These are phyloP conservation scores for Himalopsyche anomala DNA, from an alignment of 2,888 invertebrate genomes.

Conservation along the genomic window DNA sequence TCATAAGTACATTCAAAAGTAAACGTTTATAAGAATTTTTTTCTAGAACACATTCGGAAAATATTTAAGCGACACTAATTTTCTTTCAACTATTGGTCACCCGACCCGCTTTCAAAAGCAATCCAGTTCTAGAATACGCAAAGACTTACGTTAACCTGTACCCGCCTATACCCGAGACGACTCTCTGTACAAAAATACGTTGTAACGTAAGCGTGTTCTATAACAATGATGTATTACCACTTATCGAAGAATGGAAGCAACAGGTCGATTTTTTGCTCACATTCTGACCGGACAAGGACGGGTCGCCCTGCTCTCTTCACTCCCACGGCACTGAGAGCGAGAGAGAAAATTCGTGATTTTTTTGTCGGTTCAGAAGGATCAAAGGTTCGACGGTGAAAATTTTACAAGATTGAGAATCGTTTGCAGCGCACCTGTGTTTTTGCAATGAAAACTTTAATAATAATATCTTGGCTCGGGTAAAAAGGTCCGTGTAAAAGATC, in stretches of 20 bases:
- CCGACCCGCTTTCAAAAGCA: conserved; percentile 31
- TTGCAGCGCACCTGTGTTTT: conserved; percentile 12
- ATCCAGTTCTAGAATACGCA: conserved; percentile 44
- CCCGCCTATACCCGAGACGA: conserved; percentile 1
- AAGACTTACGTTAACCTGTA: conserved; percentile 35
- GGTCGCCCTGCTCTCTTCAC: conserved; percentile 26
- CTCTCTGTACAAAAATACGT: not conserved
- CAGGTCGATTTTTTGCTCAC: conserved; percentile 59
- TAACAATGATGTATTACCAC: conserved; percentile 24
- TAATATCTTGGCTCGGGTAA: too few relatives aligned
- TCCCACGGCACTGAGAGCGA: not conserved
- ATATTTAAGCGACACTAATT: not conserved
- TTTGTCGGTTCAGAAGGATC: conserved; percentile 27
- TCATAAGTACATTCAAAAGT: too few relatives aligned
- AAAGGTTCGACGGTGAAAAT: conserved; percentile 27
- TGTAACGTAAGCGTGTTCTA: not conserved
- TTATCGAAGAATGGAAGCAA: conserved; percentile 57
- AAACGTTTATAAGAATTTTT: too few relatives aligned
- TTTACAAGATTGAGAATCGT: conserved; percentile 24
- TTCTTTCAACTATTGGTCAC: conserved; percentile 5
- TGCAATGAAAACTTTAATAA: not conserved
- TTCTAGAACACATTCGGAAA: too few relatives aligned
- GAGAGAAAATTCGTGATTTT: conserved; percentile 33
- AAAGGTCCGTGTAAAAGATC: too few relatives aligned
- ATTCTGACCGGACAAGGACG: conserved; percentile 59